Percentiles rank a stretch among this genome's conserved stretches.
These are phyloP conservation scores for Dynastes grantii DNA, from an alignment of 2,888 invertebrate genomes.

Conservation along the genomic window DNA sequence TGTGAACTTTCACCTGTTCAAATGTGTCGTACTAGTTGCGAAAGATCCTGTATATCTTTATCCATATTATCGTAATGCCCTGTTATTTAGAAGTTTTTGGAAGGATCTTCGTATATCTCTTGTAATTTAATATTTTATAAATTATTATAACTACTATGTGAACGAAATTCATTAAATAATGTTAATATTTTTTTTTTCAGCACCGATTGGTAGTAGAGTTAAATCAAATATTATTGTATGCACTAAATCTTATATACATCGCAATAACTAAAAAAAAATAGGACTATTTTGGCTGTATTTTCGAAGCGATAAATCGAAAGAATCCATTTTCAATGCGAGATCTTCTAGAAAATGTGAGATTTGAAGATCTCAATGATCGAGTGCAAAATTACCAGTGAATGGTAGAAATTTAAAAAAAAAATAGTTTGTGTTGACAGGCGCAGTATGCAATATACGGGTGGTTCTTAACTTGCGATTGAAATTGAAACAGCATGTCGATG, in stretches of 20 bases:
- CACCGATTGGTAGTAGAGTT: background rate
- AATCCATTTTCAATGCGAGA: background rate
- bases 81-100: background rate
- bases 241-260: slow-evolving; percentile 3
- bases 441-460: too few relatives aligned
- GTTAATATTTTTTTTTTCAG: slow-evolving; percentile 5
- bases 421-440: too few relatives aligned
- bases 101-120: background rate
- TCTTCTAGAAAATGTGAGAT: background rate
- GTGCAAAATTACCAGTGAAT: too few relatives aligned
- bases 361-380: too few relatives aligned
- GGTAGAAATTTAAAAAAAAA: too few relatives aligned
- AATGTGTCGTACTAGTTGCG: too few relatives aligned
- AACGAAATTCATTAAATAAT: background rate
- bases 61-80: background rate
- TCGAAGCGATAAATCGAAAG: background rate
- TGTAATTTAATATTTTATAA: background rate
- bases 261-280: too few relatives aligned
- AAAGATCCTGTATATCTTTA: too few relatives aligned
- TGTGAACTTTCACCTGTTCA: too few relatives aligned
- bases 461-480: too few relatives aligned
- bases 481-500: too few relatives aligned
- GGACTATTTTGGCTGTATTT: background rate
- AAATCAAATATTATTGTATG: slow-evolving; percentile 6
- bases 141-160: background rate